phyloP scores from a whole-genome alignment of 2,797 vertebrate genomes.

The Mionectes olivaceus region DNA sequence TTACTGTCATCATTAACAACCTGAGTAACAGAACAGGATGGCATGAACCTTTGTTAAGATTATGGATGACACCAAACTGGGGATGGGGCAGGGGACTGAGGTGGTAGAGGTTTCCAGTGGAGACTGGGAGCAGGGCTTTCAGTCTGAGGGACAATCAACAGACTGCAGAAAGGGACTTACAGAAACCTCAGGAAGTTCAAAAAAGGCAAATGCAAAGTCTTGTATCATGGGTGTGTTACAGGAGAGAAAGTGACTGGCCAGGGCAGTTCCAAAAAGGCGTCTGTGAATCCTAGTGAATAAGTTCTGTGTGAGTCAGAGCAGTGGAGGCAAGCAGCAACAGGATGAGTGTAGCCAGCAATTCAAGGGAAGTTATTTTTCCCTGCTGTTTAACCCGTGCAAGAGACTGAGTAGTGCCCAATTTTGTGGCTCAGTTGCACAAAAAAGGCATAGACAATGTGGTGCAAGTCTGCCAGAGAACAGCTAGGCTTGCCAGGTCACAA shows the following conservation, averaged over 20 bases:
- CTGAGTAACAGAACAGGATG: neutral
- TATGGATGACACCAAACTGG: neutral
- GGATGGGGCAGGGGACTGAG: rapidly evolving
- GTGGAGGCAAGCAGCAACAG: neutral
- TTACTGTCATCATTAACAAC: neutral
- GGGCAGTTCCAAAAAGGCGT: neutral
- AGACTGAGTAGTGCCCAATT: neutral
- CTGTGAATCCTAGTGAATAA: neutral
- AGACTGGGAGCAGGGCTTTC: neutral
- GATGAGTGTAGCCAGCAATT: neutral
- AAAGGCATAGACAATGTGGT: neutral
- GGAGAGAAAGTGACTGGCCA: neutral
- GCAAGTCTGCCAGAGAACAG: neutral
- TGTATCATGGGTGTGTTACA: neutral
- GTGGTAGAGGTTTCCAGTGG: neutral
- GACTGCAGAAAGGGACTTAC: neutral
- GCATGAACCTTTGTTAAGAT: neutral
- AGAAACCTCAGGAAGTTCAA: neutral
- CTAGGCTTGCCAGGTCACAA: neutral
- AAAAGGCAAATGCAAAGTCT: neutral
- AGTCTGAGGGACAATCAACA: neutral
- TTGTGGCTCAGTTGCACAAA: neutral
- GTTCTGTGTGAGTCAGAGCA: neutral
- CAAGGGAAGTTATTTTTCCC: neutral
- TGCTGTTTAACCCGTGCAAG: neutral